Percentiles rank a stretch among this genome's conserved stretches.
phyloP scores from a whole-genome alignment of 2,797 vertebrate species.

The Microctenopoma steveboyesi region DNA sequence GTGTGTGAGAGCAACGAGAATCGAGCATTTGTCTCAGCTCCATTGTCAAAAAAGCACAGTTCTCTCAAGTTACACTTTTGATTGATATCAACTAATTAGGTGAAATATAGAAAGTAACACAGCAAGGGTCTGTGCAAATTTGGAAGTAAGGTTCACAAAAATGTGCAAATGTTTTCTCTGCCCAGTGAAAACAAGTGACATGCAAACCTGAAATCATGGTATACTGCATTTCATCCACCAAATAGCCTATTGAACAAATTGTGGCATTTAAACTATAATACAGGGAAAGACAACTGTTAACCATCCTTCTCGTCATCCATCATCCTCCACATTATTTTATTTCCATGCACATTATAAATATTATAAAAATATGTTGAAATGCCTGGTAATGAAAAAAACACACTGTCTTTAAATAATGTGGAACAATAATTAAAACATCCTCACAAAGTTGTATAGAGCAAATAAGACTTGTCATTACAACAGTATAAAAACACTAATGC shows the following conservation, averaged over 20 bases:
- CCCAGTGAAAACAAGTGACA: conserved; percentile 5
- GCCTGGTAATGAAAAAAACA: not conserved
- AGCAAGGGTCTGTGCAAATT: conserved; percentile 29
- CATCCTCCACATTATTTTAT: not conserved
- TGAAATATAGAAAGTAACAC: conserved; percentile 26
- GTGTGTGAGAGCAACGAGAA: not conserved
- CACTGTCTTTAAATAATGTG: not conserved
- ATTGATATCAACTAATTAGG: conserved; percentile 41
- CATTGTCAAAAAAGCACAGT: not conserved
- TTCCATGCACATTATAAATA: not conserved
- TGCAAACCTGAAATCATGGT: not conserved
- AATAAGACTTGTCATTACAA: not conserved
- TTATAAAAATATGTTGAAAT: not conserved
- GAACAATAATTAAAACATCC: not conserved
- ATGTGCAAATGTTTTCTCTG: conserved; percentile 10
- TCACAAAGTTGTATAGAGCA: no score
- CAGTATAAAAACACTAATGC: not conserved
- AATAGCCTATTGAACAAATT: not conserved
- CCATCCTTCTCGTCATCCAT: no score
- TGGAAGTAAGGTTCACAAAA: conserved; percentile 8
- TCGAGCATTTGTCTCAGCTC: not conserved
- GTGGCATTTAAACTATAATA: not conserved
- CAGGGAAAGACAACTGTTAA: no score
- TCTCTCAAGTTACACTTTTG: conserved; percentile 21
- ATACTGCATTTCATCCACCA: conserved; percentile 2